Base-by-base conservation (phyloP, 2,888 invertebrate species). In the Formica aserva region DNA sequence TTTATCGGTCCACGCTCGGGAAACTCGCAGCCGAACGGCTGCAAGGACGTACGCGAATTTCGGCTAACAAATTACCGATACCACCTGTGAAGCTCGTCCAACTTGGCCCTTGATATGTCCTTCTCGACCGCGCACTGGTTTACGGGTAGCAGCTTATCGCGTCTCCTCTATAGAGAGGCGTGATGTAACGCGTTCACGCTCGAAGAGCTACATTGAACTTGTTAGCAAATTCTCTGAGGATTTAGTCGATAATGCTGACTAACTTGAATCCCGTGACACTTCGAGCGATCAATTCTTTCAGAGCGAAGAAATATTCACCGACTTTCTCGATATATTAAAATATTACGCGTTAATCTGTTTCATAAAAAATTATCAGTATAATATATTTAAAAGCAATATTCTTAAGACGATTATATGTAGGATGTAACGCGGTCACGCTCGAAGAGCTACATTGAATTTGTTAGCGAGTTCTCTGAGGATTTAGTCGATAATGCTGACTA, bases 1-100 rank as follows among this genome's bases (percentile, higher is more conserved):
- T 92, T 92, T 92, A 92, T 92, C 87, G 89, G 82, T 62, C 60
- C 76, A 41, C 18, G 41, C 65, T 66, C 22, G 83, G 63, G 69
- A 87, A 87, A 88, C 86, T 80, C 74, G 72, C 78, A 67, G 57
- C 41, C 41, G 45, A 22, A 71, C 72, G 80, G 45, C 72, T 57
- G 41, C 13, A 13, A 63, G 48, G 57, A 48, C 65, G 69, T 74
- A 75, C 41, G 29, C 81, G 35, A 75, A 62, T 82, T 71, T 41
- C 65, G 41, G 78, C 83, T 83, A 57, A 77, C 81, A 67, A 84
- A 60, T 84, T 85, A 84, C 74, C 85, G 85, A 87, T 83, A 84
- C 63, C 57, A 80, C 45, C 72, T 80, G 72, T 57, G 60, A 80
- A 48, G 35, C 26, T 60, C 78, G 78, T 80, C 78, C 60, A 80